phyloP scores from a whole-genome alignment of 2,888 invertebrate genomes.

The Lasioglossum figueresi region DNA sequence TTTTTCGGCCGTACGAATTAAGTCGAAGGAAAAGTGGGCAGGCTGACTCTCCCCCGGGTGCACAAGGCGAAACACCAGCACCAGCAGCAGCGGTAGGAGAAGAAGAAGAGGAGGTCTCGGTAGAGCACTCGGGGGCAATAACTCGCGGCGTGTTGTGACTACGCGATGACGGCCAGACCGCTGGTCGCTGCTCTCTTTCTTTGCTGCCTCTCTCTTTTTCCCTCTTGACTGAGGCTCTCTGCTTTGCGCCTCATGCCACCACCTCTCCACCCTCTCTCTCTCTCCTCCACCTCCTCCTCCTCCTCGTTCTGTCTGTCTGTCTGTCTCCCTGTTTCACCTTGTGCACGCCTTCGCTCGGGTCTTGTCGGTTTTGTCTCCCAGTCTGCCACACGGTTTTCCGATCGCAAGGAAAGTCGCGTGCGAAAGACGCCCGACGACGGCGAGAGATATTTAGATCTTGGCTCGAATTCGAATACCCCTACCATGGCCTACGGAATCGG shows the following conservation, averaged over 20 bases:
- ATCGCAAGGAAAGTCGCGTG: conserved; percentile 30
- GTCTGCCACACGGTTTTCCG: conserved; percentile 16
- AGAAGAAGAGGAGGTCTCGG: conserved; percentile 44
- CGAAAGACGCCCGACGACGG: conserved; percentile 16
- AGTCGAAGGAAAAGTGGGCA: conserved; percentile 65
- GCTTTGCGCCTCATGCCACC: conserved; percentile 11
- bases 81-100: conserved; percentile 35
- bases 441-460: conserved; percentile 38
- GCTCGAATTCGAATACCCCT: not conserved
- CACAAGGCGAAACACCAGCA: conserved; percentile 19
- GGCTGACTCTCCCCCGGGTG: conserved; percentile 1
- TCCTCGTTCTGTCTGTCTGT: conserved; percentile 9
- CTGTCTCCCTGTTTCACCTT: conserved; percentile 38
- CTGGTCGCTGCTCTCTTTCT: conserved; percentile 75
- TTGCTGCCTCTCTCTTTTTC: conserved; percentile 21
- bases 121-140: conserved; percentile 74
- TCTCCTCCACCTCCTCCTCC: not conserved
- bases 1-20: conserved; percentile 75
- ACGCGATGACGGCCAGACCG: conserved; percentile 80
- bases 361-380: conserved; percentile 23
- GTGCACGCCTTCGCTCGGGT: conserved; percentile 6
- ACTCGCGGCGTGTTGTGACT: conserved; percentile 79
- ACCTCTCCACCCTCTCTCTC: not conserved
- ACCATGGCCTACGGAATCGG: not conserved
- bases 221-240: not conserved